Evolutionary conservation across 1,140 invertebrate species (phyloP), one percentile per base, ranked within the genome.

Genomic region (Bicyclus anynana): DNA sequence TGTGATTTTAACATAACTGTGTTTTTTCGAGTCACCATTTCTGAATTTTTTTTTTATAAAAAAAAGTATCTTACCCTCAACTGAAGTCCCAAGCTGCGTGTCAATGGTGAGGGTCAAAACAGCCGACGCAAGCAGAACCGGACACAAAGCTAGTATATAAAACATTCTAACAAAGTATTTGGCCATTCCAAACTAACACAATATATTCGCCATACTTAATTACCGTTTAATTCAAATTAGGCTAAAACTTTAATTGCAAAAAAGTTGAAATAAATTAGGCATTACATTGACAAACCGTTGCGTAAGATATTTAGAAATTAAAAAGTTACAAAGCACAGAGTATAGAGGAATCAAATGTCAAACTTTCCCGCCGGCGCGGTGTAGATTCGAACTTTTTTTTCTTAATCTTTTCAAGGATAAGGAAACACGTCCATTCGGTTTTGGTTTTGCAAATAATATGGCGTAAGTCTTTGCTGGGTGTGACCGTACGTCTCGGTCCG

Each of bases 81-180:
- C 61, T 12, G 84, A 87, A 13, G 84, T 87, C 46, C 84, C 84
- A 33, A 87, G 69, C 35, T 80, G 73, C 0, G 84, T 82, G 49
- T 87, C 84, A 9, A 87, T 86, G 2, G 84, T 84, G 18, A 87
- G 51, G 0, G 84, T 86, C 53, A 84, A 69, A 13, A 80, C 83
- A 10, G 67, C 71, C 10, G 81, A 83, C 5, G 72, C 81, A 20
- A 85, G 69, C 54, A 86, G 59, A 64, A 72, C 78, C 65, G 81
- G 83, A 38, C 81, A 84, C 69, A 82, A 64, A 60, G 74, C 51
- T 60, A 85, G 54, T 76, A 84, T 59, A 44, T 71, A 69, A 29
- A 79, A 73, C 80, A 84, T 86, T 63, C 64, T 86, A 20, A 81
- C 58, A 17, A 59, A 77, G 48, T 75, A 52, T 53, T 40, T 35